Conservation (phyloP, 2,888 invertebrate species). For the Mellilla xanthometata region DNA sequence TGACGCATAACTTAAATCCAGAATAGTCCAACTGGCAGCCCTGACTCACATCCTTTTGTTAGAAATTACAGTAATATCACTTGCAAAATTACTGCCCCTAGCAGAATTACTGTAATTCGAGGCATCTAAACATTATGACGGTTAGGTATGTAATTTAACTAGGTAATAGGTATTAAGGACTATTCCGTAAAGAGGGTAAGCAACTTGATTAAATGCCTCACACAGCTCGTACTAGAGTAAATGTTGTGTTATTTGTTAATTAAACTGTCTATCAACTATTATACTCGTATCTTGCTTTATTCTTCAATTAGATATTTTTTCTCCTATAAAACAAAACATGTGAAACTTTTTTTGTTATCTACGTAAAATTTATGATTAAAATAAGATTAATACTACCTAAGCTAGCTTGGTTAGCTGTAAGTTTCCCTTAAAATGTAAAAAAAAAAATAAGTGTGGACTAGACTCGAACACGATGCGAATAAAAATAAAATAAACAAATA, state of each 20-base stretch:
- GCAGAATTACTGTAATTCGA: constrained; percentile 21
- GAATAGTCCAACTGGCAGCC: not conserved
- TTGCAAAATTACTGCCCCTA: constrained; percentile 29
- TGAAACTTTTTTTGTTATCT: too few species aligned
- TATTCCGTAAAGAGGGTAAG: constrained; percentile 20
- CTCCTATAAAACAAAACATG: too few species aligned
- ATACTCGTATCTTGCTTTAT: too few species aligned
- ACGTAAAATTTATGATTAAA: too few species aligned
- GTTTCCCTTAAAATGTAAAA: too few species aligned
- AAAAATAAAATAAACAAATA: too few species aligned
- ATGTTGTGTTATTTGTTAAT: constrained; percentile 1
- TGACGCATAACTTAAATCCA: too few species aligned
- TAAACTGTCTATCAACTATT: not conserved
- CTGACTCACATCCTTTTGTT: constrained; percentile 28
- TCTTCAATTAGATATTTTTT: too few species aligned
- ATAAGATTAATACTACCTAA: too few species aligned
- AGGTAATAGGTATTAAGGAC: constrained; percentile 20
- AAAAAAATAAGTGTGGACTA: too few species aligned
- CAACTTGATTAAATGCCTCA: constrained; percentile 17
- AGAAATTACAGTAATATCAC: constrained; percentile 28
- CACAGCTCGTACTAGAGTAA: constrained; percentile 2
- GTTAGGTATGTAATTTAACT: constrained; percentile 20
- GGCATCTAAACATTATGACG: constrained; percentile 22
- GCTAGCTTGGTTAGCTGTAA: too few species aligned
- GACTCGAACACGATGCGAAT: too few species aligned